Evolutionary conservation across 2,888 invertebrate species (phyloP).

Genomic region (Timema cristinae): DNA sequence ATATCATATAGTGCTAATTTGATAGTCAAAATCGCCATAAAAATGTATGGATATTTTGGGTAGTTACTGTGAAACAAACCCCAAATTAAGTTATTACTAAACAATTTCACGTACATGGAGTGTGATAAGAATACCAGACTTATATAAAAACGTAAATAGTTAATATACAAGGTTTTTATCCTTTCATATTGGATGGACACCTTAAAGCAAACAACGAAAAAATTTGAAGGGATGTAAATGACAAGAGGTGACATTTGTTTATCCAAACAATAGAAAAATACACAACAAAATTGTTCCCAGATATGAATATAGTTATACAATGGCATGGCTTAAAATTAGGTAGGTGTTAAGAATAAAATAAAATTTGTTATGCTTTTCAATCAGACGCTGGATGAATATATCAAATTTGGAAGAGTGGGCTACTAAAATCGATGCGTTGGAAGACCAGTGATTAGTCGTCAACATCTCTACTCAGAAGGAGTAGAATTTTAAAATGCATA

Average conservation of each 20-base stretch:
- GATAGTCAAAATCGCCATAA: neutral
- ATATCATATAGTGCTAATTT: neutral
- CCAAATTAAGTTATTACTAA: neutral
- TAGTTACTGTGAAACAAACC: neutral
- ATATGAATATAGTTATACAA: neutral
- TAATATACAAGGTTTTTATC: too few species aligned
- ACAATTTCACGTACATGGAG: too few species aligned
- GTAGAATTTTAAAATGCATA: neutral
- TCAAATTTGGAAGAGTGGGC: neutral
- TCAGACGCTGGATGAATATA: neutral
- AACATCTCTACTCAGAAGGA: constrained; percentile 3
- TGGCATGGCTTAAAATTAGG: constrained; percentile 4
- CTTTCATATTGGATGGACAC: too few species aligned
- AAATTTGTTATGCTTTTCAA: constrained; percentile 11
- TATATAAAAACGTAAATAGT: too few species aligned
- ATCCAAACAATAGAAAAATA: neutral
- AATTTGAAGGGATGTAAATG: neutral
- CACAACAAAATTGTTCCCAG: neutral
- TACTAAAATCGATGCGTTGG: neutral
- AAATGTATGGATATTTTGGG: neutral
- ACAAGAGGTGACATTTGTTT: constrained; percentile 1
- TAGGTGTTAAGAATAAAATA: constrained; percentile 3
- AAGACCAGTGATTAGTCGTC: neutral
- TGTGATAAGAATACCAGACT: too few species aligned
- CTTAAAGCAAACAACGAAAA: constrained; percentile 3